These are phyloP conservation scores for Petrocephalus microphthalmus DNA, from an alignment of 2,113 vertebrate species.

Conservation along the genomic window DNA sequence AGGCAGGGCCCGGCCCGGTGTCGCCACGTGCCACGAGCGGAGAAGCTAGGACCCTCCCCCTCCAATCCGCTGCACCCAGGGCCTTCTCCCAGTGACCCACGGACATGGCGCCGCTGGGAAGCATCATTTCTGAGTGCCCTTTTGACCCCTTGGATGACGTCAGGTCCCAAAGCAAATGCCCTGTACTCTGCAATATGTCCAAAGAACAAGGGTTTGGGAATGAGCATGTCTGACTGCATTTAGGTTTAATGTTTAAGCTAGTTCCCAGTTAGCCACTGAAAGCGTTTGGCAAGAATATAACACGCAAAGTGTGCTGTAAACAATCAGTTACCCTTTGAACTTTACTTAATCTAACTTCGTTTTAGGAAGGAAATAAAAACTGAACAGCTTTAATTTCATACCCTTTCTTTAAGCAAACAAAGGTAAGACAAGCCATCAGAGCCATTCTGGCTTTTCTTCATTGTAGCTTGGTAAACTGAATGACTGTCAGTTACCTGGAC, in stretches of 20 bases:
- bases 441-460: background rate
- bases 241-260: conserved; percentile 11
- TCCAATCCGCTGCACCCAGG: background rate
- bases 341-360: background rate
- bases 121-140: background rate
- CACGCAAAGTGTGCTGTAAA: background rate
- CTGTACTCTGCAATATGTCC: background rate
- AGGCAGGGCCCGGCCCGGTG: background rate
- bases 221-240: background rate
- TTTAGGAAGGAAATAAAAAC: background rate
- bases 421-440: background rate
- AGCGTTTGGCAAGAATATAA: background rate
- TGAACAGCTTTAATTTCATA: background rate
- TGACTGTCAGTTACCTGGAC: background rate
- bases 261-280: background rate
- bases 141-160: background rate
- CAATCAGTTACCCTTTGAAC: background rate
- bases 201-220: background rate
- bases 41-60: background rate
- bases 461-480: background rate
- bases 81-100: background rate
- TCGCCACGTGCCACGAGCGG: conserved; percentile 20
- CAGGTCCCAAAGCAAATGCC: background rate
- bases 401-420: background rate
- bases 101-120: background rate